phyloP scores from a whole-genome alignment of 2,888 invertebrate species.

The Steinernema carpocapsae region DNA sequence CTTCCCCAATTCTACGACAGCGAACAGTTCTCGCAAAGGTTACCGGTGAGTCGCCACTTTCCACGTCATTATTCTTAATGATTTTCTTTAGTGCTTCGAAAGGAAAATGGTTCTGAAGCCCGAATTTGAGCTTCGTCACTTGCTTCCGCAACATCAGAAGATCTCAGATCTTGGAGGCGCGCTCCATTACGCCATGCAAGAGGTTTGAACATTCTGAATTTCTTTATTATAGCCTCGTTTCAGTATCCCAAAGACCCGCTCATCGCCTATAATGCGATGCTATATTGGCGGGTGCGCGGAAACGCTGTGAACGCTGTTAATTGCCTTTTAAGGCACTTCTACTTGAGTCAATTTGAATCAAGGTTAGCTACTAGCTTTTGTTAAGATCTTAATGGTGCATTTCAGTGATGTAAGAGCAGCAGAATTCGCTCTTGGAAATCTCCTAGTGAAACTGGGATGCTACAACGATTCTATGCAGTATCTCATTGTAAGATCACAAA shows the following conservation, averaged over 20 bases:
- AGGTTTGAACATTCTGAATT: not conserved
- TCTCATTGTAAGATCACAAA: conserved; percentile 5
- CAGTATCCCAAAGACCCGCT: conserved; percentile 1
- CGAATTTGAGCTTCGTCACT: not conserved
- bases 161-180: not conserved
- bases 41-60: not conserved
- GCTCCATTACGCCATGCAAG: not conserved
- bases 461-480: conserved; percentile 13
- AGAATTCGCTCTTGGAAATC: not conserved
- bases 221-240: not conserved
- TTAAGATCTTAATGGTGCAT: not conserved
- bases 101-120: not conserved
- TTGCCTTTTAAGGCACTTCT: conserved; percentile 1
- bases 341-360: conserved; percentile 1
- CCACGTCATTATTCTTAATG: too few species aligned
- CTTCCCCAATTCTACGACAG: conserved; percentile 6
- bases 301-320: not conserved
- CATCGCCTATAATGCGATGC: not conserved
- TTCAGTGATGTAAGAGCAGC: not conserved
- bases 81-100: conserved; percentile 4
- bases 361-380: not conserved
- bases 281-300: not conserved
- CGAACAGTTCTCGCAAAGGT: not conserved
- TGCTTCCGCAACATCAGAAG: not conserved
- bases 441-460: conserved; percentile 13